Percentiles rank a stretch among this genome's conserved stretches.
Conservation (phyloP, 2,888 invertebrate species). For the Campaea margaritaria region DNA sequence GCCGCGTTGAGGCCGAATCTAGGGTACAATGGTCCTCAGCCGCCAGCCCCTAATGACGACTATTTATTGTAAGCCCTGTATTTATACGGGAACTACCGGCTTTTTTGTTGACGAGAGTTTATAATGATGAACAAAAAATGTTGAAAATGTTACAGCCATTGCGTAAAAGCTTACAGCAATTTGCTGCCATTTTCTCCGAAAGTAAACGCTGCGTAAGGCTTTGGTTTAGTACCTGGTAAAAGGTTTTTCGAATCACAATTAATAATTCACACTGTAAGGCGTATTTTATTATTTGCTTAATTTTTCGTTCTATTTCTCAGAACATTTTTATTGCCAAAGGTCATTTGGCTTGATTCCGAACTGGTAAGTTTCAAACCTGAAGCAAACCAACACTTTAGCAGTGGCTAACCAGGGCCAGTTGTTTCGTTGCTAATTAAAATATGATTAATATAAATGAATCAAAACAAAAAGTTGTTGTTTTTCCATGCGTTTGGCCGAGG, state of each 20-base stretch:
- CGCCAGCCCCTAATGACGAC: conserved; percentile 61
- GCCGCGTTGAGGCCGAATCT: conserved; percentile 43
- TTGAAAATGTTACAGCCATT: background rate
- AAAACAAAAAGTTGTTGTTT: no score
- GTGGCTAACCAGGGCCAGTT: no score
- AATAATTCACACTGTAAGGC: no score
- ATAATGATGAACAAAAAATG: conserved; percentile 18
- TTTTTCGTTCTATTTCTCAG: no score
- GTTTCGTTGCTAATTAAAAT: no score
- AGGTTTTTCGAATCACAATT: background rate
- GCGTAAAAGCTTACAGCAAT: background rate
- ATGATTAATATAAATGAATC: no score
- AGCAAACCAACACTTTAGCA: no score
- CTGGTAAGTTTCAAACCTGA: no score
- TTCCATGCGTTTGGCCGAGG: no score
- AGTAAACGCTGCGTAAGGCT: background rate
- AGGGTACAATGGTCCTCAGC: conserved; percentile 55
- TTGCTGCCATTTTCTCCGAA: background rate
- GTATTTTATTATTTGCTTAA: background rate
- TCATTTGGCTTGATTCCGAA: no score
- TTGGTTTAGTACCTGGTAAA: background rate
- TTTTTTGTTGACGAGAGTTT: background rate
- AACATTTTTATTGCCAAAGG: no score
- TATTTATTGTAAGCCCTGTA: conserved; percentile 45
- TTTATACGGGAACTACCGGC: conserved; percentile 10